A percentile compares a stretch with the other conserved stretches of the same genome.
These are phyloP conservation scores for Phaenicophaeus curvirostris DNA, from an alignment of 2,797 vertebrate species.

Conservation along the genomic window DNA sequence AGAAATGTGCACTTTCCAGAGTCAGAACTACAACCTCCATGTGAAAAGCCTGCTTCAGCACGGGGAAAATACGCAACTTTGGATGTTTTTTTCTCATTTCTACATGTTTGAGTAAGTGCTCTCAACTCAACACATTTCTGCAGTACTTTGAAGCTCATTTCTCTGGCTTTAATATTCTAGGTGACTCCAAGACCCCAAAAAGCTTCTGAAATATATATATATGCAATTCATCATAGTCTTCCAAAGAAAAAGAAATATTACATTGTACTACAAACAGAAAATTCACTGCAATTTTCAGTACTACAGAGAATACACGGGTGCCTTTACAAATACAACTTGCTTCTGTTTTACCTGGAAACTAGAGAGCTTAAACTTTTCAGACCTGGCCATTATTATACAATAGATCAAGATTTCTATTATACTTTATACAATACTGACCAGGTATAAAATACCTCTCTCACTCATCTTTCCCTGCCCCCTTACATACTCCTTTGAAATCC, in stretches of 20 bases:
- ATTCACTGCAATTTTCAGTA: not conserved
- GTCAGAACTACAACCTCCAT: not conserved
- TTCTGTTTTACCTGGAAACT: not conserved
- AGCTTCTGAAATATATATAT: not conserved
- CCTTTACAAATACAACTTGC: not conserved
- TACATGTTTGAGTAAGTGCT: not conserved
- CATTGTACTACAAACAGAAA: not conserved
- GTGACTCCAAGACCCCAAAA: not conserved
- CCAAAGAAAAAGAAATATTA: not conserved
- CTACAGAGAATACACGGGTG: not conserved
- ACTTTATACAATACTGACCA: rapidly evolving
- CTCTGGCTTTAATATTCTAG: not conserved
- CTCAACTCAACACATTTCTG: not conserved
- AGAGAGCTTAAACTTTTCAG: not conserved
- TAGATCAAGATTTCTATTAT: not conserved
- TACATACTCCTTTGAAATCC: not conserved
- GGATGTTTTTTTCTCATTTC: not conserved
- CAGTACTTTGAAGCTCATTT: not conserved
- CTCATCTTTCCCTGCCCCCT: not conserved
- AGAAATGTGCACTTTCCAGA: not conserved
- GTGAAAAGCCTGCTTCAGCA: not conserved
- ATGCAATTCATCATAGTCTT: not conserved
- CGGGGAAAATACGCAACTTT: not conserved
- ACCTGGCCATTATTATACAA: not conserved
- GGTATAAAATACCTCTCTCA: not conserved